A percentile compares a stretch with the other conserved stretches of the same genome.
Evolutionary conservation across 2,888 invertebrate species (phyloP).

Genomic region (Cheilosia soror): DNA sequence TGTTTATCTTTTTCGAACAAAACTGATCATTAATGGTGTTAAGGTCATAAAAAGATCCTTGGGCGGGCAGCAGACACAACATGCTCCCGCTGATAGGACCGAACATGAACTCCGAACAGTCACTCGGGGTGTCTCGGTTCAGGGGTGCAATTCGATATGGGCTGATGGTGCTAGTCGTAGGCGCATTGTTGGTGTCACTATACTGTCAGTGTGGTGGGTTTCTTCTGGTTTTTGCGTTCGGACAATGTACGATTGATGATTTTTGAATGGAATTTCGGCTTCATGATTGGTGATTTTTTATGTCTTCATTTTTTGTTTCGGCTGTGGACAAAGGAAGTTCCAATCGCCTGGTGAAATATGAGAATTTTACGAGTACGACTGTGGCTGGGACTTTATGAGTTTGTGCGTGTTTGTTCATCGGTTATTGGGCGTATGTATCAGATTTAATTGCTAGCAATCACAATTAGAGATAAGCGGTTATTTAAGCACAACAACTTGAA

Average conservation of each 20-base stretch:
- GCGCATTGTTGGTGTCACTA: slow-evolving; percentile 36
- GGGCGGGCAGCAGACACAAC: slow-evolving; percentile 53
- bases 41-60: slow-evolving; percentile 73
- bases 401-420: slow-evolving; percentile 16
- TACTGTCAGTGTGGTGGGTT: slow-evolving; percentile 23
- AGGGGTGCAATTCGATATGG: slow-evolving; percentile 68
- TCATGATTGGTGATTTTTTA: slow-evolving; percentile 53
- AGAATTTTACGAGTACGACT: slow-evolving; percentile 31
- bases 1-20: slow-evolving; percentile 16
- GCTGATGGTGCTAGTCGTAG: slow-evolving; percentile 5
- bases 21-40: slow-evolving; percentile 66
- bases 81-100: slow-evolving; percentile 60
- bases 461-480: slow-evolving; percentile 34
- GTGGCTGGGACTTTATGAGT: slow-evolving; percentile 10
- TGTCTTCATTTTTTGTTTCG: slow-evolving; percentile 52
- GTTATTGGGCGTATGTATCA: slow-evolving; percentile 45
- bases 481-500: not conserved
- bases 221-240: slow-evolving; percentile 33
- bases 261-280: slow-evolving; percentile 54
- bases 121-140: slow-evolving; percentile 11
- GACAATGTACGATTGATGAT: slow-evolving; percentile 43
- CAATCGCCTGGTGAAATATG: slow-evolving; percentile 52
- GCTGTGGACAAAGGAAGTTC: not conserved
- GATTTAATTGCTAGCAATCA: slow-evolving; percentile 26
- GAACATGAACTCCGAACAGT: slow-evolving; percentile 26